phyloP scores from a whole-genome alignment of 2,113 vertebrate species.

The Gopherus flavomarginatus region DNA sequence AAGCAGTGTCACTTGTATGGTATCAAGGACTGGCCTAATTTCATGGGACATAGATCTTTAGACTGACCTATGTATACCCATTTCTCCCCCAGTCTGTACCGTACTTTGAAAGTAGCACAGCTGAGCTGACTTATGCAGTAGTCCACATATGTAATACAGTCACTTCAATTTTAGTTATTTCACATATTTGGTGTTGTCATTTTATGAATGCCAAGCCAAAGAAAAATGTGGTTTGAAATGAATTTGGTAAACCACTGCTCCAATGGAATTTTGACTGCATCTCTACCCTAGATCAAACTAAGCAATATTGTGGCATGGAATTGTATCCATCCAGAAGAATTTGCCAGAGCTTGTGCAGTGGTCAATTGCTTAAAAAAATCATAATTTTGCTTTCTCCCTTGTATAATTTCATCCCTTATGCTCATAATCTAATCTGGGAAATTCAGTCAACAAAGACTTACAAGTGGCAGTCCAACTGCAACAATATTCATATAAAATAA shows the following conservation, averaged over 20 bases:
- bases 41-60: conserved; percentile 15
- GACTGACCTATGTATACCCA: neutral
- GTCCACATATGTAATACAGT: neutral
- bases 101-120: conserved; percentile 33
- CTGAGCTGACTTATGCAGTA: conserved; percentile 43
- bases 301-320: conserved; percentile 21
- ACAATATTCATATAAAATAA: neutral
- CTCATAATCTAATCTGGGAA: neutral
- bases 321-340: conserved; percentile 23
- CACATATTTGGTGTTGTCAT: conserved; percentile 41
- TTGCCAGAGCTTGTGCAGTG: conserved; percentile 28
- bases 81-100: conserved; percentile 56
- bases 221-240: neutral
- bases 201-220: conserved; percentile 60
- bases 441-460: conserved; percentile 19
- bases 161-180: conserved; percentile 26
- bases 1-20: neutral
- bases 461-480: neutral
- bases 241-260: conserved; percentile 63
- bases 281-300: conserved; percentile 50
- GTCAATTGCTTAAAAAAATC: conserved; percentile 26
- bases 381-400: conserved; percentile 3
- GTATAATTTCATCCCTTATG: neutral
- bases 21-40: neutral
- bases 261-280: conserved; percentile 62